These are phyloP conservation scores for Zosterops japonicus DNA, from an alignment of 2,113 vertebrate genomes.

Conservation along the genomic window DNA sequence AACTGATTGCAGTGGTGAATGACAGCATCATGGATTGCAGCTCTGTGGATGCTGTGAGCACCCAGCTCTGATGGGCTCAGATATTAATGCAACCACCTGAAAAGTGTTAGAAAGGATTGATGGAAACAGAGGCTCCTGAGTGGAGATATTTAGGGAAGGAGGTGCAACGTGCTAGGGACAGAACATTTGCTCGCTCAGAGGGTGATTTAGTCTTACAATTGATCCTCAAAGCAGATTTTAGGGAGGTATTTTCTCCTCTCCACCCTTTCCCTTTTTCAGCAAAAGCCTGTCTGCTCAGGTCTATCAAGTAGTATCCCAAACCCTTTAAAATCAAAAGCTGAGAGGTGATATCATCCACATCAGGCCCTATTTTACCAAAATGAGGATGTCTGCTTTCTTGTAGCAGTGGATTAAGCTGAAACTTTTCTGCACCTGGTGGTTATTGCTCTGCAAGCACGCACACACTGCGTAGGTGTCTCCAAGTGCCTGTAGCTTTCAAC, in stretches of 20 bases:
- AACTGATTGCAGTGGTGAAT: not conserved
- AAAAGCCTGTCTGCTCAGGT: not conserved
- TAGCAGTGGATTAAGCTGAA: not conserved
- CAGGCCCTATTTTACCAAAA: not conserved
- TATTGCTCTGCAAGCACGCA: not conserved
- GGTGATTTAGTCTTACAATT: not conserved
- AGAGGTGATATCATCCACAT: not conserved
- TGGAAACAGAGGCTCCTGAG: not conserved
- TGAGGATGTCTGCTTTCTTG: not conserved
- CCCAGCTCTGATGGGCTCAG: not conserved
- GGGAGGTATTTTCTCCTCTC: not conserved
- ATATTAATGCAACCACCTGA: not conserved
- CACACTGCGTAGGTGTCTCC: not conserved
- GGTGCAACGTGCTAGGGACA: accelerated
- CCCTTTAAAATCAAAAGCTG: not conserved
- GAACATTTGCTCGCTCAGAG: not conserved
- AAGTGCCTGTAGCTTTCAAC: conserved; percentile 12
- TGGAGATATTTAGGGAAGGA: not conserved
- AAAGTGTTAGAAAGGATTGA: not conserved
- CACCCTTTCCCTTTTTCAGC: not conserved
- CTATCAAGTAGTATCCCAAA: not conserved
- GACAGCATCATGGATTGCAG: not conserved
- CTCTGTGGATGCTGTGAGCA: not conserved
- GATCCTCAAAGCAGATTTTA: not conserved
- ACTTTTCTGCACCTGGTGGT: not conserved